These are phyloP conservation scores for Agraylea sexmaculata DNA, from an alignment of 1,140 invertebrate species.

Conservation along the genomic window DNA sequence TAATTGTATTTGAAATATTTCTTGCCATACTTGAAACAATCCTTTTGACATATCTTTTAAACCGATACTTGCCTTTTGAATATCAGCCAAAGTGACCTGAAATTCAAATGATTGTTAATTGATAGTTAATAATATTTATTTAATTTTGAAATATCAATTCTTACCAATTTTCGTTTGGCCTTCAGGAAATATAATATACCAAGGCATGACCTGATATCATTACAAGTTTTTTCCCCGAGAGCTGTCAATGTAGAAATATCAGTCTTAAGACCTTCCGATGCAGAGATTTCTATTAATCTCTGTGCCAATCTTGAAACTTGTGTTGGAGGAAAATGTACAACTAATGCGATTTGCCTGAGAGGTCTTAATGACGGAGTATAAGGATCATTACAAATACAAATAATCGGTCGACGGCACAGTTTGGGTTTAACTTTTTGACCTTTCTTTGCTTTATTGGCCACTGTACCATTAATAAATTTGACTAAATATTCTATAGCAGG, in stretches of 20 bases:
- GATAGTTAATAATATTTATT: neutral
- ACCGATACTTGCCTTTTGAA: conserved; percentile 60
- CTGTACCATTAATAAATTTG: conserved; percentile 57
- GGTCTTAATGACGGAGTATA: conserved; percentile 76
- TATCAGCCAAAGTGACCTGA: conserved; percentile 48
- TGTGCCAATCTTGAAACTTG: conserved; percentile 48
- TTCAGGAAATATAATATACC: conserved; percentile 71
- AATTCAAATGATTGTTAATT: conserved; percentile 14
- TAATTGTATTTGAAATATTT: conserved; percentile 60
- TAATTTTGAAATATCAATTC: conserved; percentile 4
- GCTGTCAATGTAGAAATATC: conserved; percentile 58
- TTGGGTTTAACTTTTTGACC: conserved; percentile 35
- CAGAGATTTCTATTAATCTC: conserved; percentile 55
- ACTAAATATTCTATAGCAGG: conserved; percentile 80
- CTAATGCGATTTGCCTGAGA: conserved; percentile 57
- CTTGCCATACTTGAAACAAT: conserved; percentile 74
- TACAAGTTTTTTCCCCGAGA: conserved; percentile 68
- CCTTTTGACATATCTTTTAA: conserved; percentile 79
- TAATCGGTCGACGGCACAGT: conserved; percentile 69
- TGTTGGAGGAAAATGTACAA: conserved; percentile 63
- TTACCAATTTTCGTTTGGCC: conserved; percentile 17
- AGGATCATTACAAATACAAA: conserved; percentile 94
- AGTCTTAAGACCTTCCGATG: conserved; percentile 54
- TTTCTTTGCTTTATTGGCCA: conserved; percentile 44
- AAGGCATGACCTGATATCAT: conserved; percentile 83